Base-by-base conservation (phyloP, 2,113 vertebrate species). In the Raja brachyura region DNA sequence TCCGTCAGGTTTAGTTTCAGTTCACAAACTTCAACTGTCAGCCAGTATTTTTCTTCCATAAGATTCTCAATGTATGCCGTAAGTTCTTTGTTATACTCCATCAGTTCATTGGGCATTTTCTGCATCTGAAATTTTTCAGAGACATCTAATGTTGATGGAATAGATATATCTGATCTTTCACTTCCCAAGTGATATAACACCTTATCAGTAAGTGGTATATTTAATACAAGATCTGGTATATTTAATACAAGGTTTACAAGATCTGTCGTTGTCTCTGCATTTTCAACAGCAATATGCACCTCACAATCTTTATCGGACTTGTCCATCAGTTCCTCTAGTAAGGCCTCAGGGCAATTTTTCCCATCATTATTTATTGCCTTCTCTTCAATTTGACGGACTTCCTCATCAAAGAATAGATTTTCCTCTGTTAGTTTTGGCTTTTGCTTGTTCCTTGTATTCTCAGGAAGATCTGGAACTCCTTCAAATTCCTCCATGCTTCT, bases 81-180 rank as follows among this genome's bases (percentile, higher is more conserved):
- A 39, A 92, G 90, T 22, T 73, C 66, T 73, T 92, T 74, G 22
- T 92, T 92, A 54, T 33, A 73, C 68, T 92, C 68, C 11, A 92
- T 73, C 66, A 25, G 39, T 92, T 73, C 66, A 48, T 22, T 73
- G 25, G 90, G 39, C 22, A 70, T 92, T 92, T 92, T 33, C 22
- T 73, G 25, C 39, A 73, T 66, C 5, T 25, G 33, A 73, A 39
- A 33, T 73, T 92, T 92, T 68, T 92, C 54, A 54, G 74, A 74
- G 9, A 5, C 68, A 54, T 68, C 39, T 54, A 92, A 73, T 92
- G 68, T 92, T 14, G 90, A 92, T 22, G 73, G 90, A 16, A 22
- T 73, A 73, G 20, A 14, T 10, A 73, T 54, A 92, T 70, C 33
- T 54, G 68, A 33, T 14, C 4, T 70, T 74, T 73, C 90, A 74